phyloP scores from a whole-genome alignment of 2,113 vertebrate genomes.

The Caranx ignobilis region DNA sequence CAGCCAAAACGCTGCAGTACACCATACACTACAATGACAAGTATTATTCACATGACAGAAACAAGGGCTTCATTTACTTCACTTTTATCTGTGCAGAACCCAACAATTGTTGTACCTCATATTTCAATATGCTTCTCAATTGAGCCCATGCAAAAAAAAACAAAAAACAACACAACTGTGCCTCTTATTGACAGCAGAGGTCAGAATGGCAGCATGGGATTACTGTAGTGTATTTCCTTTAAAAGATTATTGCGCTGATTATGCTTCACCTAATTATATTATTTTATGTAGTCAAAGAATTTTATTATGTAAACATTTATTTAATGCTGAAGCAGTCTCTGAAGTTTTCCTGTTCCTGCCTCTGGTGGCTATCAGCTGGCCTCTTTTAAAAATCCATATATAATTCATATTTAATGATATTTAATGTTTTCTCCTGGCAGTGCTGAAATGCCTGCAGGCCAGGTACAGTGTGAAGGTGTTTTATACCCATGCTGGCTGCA shows the following conservation, averaged over 20 bases:
- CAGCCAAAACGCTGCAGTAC: not conserved
- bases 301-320: not conserved
- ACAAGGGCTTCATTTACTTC: not conserved
- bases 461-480: conserved; percentile 89
- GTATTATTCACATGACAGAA: not conserved
- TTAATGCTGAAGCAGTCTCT: not conserved
- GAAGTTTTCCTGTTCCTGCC: not conserved
- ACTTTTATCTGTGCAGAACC: no score
- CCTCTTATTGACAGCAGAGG: conserved; percentile 13
- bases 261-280: not conserved
- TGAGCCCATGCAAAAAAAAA: not conserved
- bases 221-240: not conserved
- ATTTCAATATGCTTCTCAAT: not conserved
- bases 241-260: not conserved
- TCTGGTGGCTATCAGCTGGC: not conserved
- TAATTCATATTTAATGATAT: not conserved
- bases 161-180: conserved; percentile 4
- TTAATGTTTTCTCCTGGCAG: conserved; percentile 76
- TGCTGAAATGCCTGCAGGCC: conserved; percentile 95
- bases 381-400: not conserved
- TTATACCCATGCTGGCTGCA: conserved; percentile 97
- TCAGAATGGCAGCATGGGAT: not conserved
- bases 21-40: not conserved
- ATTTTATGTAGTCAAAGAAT: not conserved
- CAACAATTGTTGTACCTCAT: not conserved